Conservation (phyloP, 2,113 vertebrate genomes). For the Platanista minor region DNA sequence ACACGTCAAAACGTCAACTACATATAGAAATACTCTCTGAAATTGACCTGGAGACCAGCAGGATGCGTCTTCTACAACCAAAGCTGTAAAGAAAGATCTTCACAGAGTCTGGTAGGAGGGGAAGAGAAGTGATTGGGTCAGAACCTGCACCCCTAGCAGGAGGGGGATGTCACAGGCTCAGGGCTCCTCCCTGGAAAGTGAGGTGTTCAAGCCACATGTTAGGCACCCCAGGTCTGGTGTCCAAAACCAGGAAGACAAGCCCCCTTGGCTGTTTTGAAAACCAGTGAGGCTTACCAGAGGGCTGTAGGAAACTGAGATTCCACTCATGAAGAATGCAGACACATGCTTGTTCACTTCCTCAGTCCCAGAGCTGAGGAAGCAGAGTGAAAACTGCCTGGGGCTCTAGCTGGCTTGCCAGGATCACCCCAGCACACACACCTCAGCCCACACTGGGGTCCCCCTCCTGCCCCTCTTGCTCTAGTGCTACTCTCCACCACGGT, state of each 20-base stretch:
- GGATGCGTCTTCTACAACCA: not conserved
- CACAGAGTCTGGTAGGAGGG: not conserved
- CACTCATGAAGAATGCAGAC: not conserved
- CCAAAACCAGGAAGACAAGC: not conserved
- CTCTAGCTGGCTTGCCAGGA: not conserved
- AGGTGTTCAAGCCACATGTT: not conserved
- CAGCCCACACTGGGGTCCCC: not conserved
- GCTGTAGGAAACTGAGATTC: not conserved
- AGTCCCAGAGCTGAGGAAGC: not conserved
- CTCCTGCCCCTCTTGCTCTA: not conserved
- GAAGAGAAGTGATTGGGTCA: not conserved
- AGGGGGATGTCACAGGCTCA: not conserved
- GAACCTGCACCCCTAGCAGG: not conserved
- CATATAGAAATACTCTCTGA: not conserved
- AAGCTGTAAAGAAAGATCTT: not conserved
- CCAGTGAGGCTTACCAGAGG: not conserved
- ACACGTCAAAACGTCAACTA: not conserved
- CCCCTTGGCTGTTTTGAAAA: not conserved
- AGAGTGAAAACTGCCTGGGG: not conserved
- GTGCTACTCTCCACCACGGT: rapidly evolving
- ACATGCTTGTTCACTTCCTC: not conserved
- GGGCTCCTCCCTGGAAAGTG: not conserved
- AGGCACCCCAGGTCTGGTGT: not conserved
- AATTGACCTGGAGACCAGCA: not conserved
- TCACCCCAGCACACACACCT: not conserved